Conservation (phyloP, 2,797 vertebrate genomes). For the Mus minutoides region DNA sequence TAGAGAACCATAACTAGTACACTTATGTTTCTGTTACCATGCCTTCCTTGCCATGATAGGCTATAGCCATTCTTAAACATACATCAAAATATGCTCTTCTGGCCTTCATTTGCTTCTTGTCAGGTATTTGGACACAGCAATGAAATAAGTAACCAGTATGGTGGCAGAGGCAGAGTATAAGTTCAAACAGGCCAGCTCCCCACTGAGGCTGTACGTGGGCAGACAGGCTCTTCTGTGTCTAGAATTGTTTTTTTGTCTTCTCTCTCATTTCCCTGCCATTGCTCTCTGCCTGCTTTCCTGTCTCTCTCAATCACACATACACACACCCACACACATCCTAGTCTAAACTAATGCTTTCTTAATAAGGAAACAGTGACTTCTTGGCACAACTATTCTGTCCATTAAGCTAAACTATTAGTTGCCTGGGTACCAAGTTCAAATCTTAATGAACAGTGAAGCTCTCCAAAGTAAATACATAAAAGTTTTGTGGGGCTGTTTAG, state of each 20-base stretch:
- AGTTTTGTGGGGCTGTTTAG: background rate
- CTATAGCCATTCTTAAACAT: background rate
- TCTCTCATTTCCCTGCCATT: background rate
- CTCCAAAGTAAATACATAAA: constrained; percentile 13
- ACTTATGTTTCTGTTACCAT: background rate
- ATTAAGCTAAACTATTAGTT: constrained; percentile 44
- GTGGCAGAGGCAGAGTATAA: background rate
- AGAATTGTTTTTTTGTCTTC: background rate
- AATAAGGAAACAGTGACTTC: constrained; percentile 7
- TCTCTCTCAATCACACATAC: background rate
- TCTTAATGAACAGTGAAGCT: constrained; percentile 14
- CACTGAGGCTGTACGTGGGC: background rate
- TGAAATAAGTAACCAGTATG: background rate
- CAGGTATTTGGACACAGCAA: background rate
- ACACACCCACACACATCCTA: background rate
- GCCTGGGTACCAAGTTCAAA: background rate
- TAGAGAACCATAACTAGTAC: background rate
- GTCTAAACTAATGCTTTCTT: constrained; percentile 4
- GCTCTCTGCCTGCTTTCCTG: background rate
- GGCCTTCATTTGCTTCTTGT: background rate
- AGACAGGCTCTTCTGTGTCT: background rate
- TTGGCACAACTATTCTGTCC: constrained; percentile 53
- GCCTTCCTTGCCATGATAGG: background rate
- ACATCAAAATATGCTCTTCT: background rate
- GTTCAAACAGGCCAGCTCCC: background rate